These are phyloP conservation scores for Seira musarum DNA, from an alignment of 2,888 invertebrate species.

Conservation along the genomic window DNA sequence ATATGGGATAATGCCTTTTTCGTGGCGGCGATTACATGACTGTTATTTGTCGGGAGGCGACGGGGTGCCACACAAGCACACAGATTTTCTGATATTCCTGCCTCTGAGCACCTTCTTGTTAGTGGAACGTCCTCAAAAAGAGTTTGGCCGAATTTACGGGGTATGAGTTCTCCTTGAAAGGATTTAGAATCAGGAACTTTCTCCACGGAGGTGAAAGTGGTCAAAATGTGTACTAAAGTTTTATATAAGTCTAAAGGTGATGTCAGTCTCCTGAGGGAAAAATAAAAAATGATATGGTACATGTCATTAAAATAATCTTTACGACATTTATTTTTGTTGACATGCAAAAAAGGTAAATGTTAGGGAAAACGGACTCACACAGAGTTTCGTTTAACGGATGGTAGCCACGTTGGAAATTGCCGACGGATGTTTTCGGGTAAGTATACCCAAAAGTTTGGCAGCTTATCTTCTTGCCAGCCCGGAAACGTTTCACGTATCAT, in stretches of 20 bases:
- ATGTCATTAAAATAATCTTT: too few species aligned
- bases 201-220: conserved; percentile 33
- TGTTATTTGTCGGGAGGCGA: conserved; percentile 36
- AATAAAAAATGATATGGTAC: not conserved
- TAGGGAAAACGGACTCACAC: conserved; percentile 47
- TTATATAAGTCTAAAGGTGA: conserved; percentile 64
- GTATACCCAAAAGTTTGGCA: conserved; percentile 65
- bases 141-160: conserved; percentile 48
- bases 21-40: conserved; percentile 41
- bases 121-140: conserved; percentile 57
- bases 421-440: conserved; percentile 52
- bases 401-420: conserved; percentile 48
- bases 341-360: not conserved
- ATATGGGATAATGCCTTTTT: conserved; percentile 46
- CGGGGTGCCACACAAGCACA: conserved; percentile 64
- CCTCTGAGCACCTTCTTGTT: conserved; percentile 58
- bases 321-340: too few species aligned
- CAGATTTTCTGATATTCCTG: conserved; percentile 58
- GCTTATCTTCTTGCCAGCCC: conserved; percentile 76
- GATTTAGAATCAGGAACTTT: conserved; percentile 27
- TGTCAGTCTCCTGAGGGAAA: conserved; percentile 53
- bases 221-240: conserved; percentile 60
- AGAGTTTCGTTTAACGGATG: conserved; percentile 56
- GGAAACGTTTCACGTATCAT: conserved; percentile 78
- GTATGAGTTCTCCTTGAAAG: conserved; percentile 15